Evolutionary conservation across 2,888 invertebrate species (phyloP), one percentile per base, ranked within the genome.

Genomic region (Drosophila tripunctata): DNA sequence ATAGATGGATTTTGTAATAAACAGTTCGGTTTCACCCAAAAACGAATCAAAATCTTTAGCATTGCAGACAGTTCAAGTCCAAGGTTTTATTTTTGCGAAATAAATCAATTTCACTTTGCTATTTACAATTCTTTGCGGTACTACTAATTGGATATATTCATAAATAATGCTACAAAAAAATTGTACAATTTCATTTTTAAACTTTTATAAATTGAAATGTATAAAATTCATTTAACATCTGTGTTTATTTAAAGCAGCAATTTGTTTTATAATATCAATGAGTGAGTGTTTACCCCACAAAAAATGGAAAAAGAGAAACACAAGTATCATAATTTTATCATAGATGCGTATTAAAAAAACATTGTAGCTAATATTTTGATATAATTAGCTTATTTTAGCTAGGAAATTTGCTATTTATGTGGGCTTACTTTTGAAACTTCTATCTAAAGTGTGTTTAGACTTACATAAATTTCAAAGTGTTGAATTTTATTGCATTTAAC

Each of bases 1-100:
- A 61, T 77, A 61, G 45, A 72, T 73, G 73, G 22, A 17, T 66
- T 73, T 66, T 73, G 56, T 67, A 73, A 77, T 77, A 73, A 73
- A 73, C 78, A 73, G 10, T 45, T 44, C 22, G 50, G 45, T 56
- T 33, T 69, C 21, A 33, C 33, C 30, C 30, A 50, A 15, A 15
- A 33, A 22, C 17, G 1, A n/a, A 14, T 43, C 31, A 24, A 24
- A 14, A 50, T 48, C 27, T 24, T n/a, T n/a, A n/a, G n/a, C n/a
- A n/a, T n/a, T n/a, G n/a, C n/a, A n/a, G n/a, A 51, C 15, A 24
- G 8, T 22, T 27, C 67, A 68, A 51, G 68, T 68, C 41, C 68
- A 67, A 68, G 56, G 43, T 67, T 50, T 17, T 12, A 14, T 4
- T 2, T 8, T 14, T 8, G n/a, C n/a, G 10, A 33, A 43, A 38